phyloP scores from a whole-genome alignment of 2,113 vertebrate genomes.

The Balaeniceps rex region DNA sequence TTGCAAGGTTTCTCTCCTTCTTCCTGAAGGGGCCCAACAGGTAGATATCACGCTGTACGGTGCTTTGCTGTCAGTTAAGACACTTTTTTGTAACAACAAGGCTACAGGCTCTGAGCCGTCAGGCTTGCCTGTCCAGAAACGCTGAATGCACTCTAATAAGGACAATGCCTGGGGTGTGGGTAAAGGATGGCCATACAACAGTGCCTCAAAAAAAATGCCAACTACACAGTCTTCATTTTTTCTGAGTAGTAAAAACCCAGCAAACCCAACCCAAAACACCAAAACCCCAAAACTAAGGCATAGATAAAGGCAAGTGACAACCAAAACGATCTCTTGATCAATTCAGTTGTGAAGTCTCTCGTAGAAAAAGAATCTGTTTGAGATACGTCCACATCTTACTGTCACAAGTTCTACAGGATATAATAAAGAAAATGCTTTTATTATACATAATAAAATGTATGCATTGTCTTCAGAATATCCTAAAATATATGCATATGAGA shows the following conservation, averaged over 20 bases:
- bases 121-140: background rate
- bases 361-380: background rate
- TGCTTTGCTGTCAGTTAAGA: background rate
- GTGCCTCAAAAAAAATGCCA: background rate
- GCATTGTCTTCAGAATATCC: background rate
- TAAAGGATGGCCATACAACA: background rate
- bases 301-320: background rate
- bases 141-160: background rate
- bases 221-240: background rate
- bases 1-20: background rate
- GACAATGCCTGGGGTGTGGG: background rate
- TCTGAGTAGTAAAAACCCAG: background rate
- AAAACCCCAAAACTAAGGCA: background rate
- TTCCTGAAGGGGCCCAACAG: background rate
- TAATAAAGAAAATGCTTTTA: background rate
- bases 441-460: background rate
- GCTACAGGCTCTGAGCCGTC: background rate
- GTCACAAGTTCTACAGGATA: background rate
- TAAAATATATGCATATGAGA: background rate
- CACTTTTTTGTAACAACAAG: background rate
- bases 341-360: background rate
- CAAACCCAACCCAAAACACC: background rate
- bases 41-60: fast-evolving
- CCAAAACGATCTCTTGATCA: background rate
- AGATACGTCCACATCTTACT: background rate